Evolutionary conservation across 2,113 vertebrate species (phyloP), one percentile per base, ranked within the genome.

Genomic region (Rhynchomys soricoides): DNA sequence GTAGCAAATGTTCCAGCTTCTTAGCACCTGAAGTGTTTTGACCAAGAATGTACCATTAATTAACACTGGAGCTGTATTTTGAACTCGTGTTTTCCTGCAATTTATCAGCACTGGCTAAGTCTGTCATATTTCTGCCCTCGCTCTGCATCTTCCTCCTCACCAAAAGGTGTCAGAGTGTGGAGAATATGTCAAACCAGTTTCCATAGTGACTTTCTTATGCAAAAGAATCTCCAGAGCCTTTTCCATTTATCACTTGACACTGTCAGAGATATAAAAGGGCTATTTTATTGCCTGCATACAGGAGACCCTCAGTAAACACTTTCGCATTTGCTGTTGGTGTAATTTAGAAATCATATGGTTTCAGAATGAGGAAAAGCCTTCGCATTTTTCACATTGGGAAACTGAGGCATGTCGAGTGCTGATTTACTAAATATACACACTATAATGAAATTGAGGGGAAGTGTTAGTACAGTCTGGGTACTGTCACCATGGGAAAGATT

Each of bases 171-270:
- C 48, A 57, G 86, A 77, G n/a, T 86, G 3, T 52, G 22, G 29
- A 85, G 71, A 96, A 26, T 87, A 29, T 78, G n/a, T 74, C 86
- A 79, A 77, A 16, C 34, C 52, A 26, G 48, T 96, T 93, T 96
- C 86, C 89, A 89, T 45, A 75, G 78, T 79, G 89, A 89, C 37
- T 59, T 89, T 59, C 34, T 82, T 64, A 86, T 55, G 55, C 66
- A 90, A 96, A 94, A 87, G 17, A 87, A 91, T 1, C 70, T 75
- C 70, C 43, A 81, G 82, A 70, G 89, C 55, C 66, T 64, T 93
- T 95, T 52, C 43, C 7, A 86, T 74, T 91, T 78, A 78, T 92
- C 55, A 64, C 3, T 50, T 79, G 40, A 81, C 29, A 79, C 9
- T 85, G 11, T 70, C 87, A 91, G 85, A 91, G 50, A 75, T 68